Evolutionary conservation across 2,113 vertebrate genomes (phyloP), one percentile per base, ranked within the genome.

Genomic region (Tricholaema leucomelas): DNA sequence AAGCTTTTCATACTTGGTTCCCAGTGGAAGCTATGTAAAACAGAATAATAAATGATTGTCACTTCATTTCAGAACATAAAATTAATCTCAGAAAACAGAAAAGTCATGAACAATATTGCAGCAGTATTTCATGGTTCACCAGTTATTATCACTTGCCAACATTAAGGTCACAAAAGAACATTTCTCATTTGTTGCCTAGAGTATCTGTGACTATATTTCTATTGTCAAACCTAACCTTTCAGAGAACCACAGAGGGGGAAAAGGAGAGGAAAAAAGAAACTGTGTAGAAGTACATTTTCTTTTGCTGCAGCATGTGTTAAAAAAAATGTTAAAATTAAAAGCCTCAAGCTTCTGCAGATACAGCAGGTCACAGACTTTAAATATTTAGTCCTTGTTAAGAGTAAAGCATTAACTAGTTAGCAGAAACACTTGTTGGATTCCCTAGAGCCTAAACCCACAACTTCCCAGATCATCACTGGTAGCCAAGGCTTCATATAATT

Each of bases 41-140:
- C 81, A 95, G 96, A 97, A 97, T 96, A 97, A 97, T 96, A 96
- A 97, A 97, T 95, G 96, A 98, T 96, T 96, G 94, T 93, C 97
- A 94, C 81, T 95, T 96, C 95, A 91, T 94, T 96, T 97, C 96
- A 90, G 97, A 97, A 93, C 95, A 93, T 67, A 93, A 91, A 96
- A 97, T 97, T 97, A 97, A 97, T 97, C 95, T 95, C 67, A 81
- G 95, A 88, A 96, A 97, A 96, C 95, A 96, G 96, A 93, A 88
- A 94, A 97, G 93, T 94, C 93, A 70, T 75, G 89, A 95, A 96
- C 95, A 95, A 95, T 92, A 90, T 75, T 95, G 91, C 88, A 95
- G 93, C 85, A 94, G 86, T 91, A 95, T 95, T 94, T 94, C 81
- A 66, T 82, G 92, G 96, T 97, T 97, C 97, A 92, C 81, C 90